Evolutionary conservation across 53 echinoderm and acorn worm genomes (phyloP).

Genomic region (Astropecten irregularis): DNA sequence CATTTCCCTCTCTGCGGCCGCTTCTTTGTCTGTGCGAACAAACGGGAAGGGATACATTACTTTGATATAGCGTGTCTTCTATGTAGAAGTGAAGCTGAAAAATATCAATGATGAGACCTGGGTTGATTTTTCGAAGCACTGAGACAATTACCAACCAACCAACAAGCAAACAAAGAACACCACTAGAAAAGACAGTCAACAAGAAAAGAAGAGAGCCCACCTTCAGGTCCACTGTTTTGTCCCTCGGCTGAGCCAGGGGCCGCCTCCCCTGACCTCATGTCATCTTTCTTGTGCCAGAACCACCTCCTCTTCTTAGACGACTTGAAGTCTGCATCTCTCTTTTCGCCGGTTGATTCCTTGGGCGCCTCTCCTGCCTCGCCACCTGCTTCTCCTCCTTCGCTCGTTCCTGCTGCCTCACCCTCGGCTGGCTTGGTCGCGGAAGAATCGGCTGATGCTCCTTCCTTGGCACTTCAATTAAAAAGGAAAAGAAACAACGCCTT

Average conservation of each 20-base stretch:
- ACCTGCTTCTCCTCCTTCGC: slow-evolving; percentile 18
- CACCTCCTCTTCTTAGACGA: slow-evolving; percentile 49
- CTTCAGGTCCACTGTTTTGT: slow-evolving; percentile 38
- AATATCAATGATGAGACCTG: neutral
- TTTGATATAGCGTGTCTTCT: neutral
- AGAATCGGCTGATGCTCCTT: slow-evolving; percentile 25
- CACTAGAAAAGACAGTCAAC: too few species aligned
- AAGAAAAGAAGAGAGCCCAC: neutral
- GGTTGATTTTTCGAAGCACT: too few species aligned
- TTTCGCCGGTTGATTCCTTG: neutral
- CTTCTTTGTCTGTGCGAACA: slow-evolving; percentile 47
- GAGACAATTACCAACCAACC: too few species aligned
- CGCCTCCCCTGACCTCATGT: slow-evolving; percentile 8
- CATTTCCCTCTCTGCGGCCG: slow-evolving; percentile 57
- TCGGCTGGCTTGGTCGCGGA: slow-evolving; percentile 40
- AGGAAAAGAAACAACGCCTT: too few species aligned
- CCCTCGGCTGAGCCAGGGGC: neutral
- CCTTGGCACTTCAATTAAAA: slow-evolving; percentile 6
- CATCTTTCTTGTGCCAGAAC: slow-evolving; percentile 50
- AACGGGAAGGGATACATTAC: neutral
- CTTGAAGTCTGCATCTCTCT: slow-evolving; percentile 42
- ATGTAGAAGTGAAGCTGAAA: neutral
- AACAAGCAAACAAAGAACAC: too few species aligned
- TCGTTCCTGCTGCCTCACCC: slow-evolving; percentile 34
- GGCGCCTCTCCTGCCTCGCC: slow-evolving; percentile 24